These are phyloP conservation scores for Mythimna impura DNA, from an alignment of 2,888 invertebrate species.

Conservation along the genomic window DNA sequence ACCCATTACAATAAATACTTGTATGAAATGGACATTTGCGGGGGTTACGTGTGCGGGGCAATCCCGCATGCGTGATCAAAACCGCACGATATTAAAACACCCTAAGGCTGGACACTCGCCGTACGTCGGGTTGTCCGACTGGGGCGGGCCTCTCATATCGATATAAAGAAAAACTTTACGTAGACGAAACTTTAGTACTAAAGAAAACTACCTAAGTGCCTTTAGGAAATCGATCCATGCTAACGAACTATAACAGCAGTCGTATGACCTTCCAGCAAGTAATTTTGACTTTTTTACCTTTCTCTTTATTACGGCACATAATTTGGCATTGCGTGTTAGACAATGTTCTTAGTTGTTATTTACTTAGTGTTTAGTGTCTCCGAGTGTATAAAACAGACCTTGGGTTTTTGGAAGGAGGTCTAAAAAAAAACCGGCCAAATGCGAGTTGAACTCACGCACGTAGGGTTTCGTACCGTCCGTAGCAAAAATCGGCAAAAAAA, in stretches of 20 bases:
- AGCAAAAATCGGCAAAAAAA: no score
- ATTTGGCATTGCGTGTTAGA: conserved; percentile 49
- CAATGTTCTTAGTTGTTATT: conserved; percentile 19
- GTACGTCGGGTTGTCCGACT: no score
- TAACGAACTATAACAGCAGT: conserved; percentile 24
- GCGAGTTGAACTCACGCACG: no score
- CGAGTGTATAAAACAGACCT: background rate
- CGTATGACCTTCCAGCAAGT: conserved; percentile 23
- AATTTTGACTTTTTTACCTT: conserved; percentile 15
- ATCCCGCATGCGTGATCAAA: no score
- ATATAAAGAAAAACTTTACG: conserved; percentile 4
- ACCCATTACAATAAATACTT: no score
- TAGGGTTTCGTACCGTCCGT: no score
- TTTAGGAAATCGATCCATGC: conserved; percentile 22
- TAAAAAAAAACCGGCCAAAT: background rate
- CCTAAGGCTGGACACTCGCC: no score
- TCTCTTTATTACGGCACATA: conserved; percentile 14
- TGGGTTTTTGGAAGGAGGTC: background rate
- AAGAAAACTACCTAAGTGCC: conserved; percentile 1
- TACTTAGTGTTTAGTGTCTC: conserved; percentile 1
- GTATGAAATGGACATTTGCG: no score
- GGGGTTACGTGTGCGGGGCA: no score
- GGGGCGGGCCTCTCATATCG: no score
- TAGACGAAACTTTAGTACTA: background rate
- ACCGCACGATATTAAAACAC: no score